Percentiles rank a stretch among this genome's conserved stretches.
Conservation (phyloP, 2,888 invertebrate species). For the Lasioglossum morio region DNA sequence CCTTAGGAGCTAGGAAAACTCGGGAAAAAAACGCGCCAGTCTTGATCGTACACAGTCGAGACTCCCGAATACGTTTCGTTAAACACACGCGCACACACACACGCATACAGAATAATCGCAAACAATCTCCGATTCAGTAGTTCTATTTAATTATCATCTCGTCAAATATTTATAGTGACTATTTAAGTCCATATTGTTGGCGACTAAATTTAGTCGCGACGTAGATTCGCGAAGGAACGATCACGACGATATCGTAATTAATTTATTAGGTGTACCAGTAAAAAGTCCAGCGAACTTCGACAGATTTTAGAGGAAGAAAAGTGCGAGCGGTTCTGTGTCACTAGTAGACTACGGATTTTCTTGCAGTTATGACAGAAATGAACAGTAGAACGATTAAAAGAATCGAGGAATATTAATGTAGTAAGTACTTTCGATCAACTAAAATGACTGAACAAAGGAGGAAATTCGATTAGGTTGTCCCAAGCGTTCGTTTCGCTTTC, state of each 20-base stretch:
- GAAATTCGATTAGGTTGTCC: background rate
- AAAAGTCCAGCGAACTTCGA: background rate
- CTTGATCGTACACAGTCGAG: background rate
- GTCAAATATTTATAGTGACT: background rate
- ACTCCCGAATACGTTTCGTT: background rate
- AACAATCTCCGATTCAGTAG: background rate
- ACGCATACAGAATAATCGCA: background rate
- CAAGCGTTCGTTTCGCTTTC: background rate
- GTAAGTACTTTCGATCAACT: background rate
- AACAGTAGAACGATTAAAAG: background rate
- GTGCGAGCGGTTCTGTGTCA: background rate
- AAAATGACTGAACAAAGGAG: background rate
- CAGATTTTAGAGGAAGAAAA: background rate
- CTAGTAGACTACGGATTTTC: background rate
- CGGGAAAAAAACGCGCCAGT: background rate
- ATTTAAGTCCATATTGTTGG: no score
- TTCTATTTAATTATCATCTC: background rate
- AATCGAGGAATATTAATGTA: background rate
- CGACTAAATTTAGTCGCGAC: background rate
- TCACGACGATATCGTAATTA: slow-evolving; percentile 34
- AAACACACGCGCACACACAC: background rate
- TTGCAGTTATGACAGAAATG: background rate
- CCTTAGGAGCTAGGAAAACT: background rate
- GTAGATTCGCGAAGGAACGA: background rate
- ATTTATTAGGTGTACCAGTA: background rate